Evolutionary conservation across 2,797 vertebrate species (phyloP), one percentile per base, ranked within the genome.

Genomic region (Kryptopterus vitreolus): DNA sequence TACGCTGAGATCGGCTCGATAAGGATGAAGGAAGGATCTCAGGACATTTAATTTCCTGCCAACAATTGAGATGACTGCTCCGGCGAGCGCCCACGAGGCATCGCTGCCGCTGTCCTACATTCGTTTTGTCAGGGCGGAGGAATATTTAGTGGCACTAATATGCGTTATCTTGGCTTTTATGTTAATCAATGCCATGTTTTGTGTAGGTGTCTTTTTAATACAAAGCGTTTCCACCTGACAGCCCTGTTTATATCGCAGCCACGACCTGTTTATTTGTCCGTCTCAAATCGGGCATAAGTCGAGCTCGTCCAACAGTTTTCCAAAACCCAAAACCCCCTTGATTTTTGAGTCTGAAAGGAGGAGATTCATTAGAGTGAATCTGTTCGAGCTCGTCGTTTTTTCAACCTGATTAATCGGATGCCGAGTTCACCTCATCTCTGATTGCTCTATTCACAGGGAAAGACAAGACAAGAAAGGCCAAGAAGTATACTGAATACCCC

Each of bases 31-130:
- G 26, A 62, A 66, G 55, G 74, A 29, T 81, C 79, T 81, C 65
- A 83, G 80, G 80, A 81, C 78, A 81, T 85, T 85, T 81, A 85
- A 85, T 85, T 85, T 85, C 84, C 81, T 83, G 81, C 70, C 75
- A 81, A 71, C 79, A 83, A 83, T 78, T 81, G 81, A 85, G 76
- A 85, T 43, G 75, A 73, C 61, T 76, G 81, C 74, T 78, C 68
- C 50, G 72, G 26, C 69, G 74, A 82, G 48, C 78, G 35, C 35
- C n/a, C 81, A 50, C 13, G 71, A 78, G 70, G 35, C 69, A 18
- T 69, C 76, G 38, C 58, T 65, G n/a, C 31, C 69, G 26, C 61
- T 20, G 24, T 61, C 84, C 69, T 76, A 57, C 31, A 82, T 79
- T 74, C 57, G 61, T 71, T 76, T 69, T 50, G 63, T 76, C 75